Base-by-base conservation (phyloP, 2,888 invertebrate species). In the Euspilapteryx auroguttella region DNA sequence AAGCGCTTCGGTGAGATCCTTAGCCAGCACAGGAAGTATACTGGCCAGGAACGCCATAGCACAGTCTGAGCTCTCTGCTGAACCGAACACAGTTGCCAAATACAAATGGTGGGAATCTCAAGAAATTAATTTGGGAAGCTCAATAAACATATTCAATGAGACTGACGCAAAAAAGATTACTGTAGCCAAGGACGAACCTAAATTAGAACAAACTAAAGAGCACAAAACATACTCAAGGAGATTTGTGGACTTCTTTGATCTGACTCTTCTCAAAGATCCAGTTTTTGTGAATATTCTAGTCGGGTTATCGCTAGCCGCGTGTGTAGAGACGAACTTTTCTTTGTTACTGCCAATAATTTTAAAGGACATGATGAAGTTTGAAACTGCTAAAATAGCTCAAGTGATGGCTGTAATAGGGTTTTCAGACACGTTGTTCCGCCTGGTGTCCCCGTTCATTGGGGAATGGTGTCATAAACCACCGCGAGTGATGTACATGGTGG, bases 311-410 rank as follows among this genome's bases (percentile, higher is more conserved):
- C 49, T 86, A 20, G 85, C 85, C 1, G 73, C 83, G 5, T 83
- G 84, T 41, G 83, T 83, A 0, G 87, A 87, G 48, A 73, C 83
- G 0, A 86, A 85, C 43, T 87, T 87, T 45, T 81, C 85, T 0
- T 47, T 83, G 9, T 44, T 86, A 26, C 71, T 83, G 4, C 85
- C 86, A 2, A 81, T 86, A 26, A 85, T 87, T 32, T 53, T 87
- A 11, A 71, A 66, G 24, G 86, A 86, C 38, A 79, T 82, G 59
- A 49, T 82, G 47, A 45, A 73, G 12, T 78, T 84, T 39, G 57
- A 66, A 17, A 83, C 79, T 0, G 43, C 61, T 4, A 57, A 82
- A 37, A 83, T 82, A 28, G 85, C 86, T 1, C 68, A 61, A 12
- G 53, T 84, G 22, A 80, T 87, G 80, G 81, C 85, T 13, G 49